These are phyloP conservation scores for Labeo catla DNA, from an alignment of 2,113 vertebrate genomes.

Conservation along the genomic window DNA sequence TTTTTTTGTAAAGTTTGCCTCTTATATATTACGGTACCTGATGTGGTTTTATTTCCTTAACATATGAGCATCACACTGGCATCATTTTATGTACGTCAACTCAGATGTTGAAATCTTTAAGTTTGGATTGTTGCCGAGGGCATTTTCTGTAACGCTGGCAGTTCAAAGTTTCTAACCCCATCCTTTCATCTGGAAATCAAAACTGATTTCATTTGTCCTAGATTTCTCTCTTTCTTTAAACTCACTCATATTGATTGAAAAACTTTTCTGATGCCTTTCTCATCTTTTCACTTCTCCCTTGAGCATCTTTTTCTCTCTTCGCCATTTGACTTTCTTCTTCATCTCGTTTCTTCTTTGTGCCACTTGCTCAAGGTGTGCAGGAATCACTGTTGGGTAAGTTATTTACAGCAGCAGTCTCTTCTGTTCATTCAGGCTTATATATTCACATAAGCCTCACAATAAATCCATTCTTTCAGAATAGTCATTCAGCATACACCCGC, in stretches of 20 bases:
- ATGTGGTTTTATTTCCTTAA: neutral
- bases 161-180: neutral
- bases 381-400: constrained; percentile 77
- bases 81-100: neutral
- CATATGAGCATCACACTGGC: neutral
- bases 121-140: neutral
- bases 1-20: neutral
- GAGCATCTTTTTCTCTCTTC: constrained; percentile 3
- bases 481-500: neutral
- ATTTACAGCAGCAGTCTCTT: neutral
- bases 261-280: neutral
- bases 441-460: neutral
- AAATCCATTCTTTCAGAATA: neutral
- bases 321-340: constrained; percentile 1
- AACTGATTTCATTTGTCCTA: constrained; percentile 14
- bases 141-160: neutral
- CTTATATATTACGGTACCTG: neutral
- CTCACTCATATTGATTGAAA: neutral
- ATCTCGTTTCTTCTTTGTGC: neutral
- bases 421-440: neutral
- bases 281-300: neutral
- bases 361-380: constrained; percentile 68
- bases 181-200: neutral
- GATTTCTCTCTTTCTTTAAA: constrained; percentile 16
- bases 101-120: neutral